These are phyloP conservation scores for Endomychus coccineus DNA, from an alignment of 2,888 invertebrate genomes.

Conservation along the genomic window DNA sequence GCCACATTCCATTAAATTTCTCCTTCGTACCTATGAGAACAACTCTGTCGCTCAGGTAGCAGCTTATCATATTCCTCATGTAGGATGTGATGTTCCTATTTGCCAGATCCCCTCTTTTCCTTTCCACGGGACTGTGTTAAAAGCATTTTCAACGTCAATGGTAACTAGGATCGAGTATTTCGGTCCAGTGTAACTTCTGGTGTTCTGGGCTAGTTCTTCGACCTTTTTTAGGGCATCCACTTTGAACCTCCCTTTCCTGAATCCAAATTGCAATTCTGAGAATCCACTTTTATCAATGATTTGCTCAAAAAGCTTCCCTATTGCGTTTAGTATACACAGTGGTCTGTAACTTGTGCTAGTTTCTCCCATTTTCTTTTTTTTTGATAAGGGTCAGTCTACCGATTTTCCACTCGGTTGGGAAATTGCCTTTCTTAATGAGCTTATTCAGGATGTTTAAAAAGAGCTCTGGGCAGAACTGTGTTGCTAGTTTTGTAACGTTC, in stretches of 20 bases:
- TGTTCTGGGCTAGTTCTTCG: background rate
- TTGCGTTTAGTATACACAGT: background rate
- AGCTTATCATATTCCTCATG: constrained; percentile 9
- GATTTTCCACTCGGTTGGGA: background rate
- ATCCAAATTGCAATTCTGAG: background rate
- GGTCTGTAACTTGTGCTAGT: background rate
- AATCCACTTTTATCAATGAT: background rate
- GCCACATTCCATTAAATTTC: background rate
- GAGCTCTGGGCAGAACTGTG: background rate
- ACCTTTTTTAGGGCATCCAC: background rate
- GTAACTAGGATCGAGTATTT: background rate
- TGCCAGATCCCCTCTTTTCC: constrained; percentile 11
- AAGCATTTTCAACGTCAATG: constrained; percentile 20
- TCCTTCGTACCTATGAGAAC: constrained; percentile 13
- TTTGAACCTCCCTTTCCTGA: background rate
- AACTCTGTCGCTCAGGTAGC: constrained; percentile 12
- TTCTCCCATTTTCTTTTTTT: background rate
- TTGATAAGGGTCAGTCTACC: background rate
- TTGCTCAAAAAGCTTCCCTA: background rate
- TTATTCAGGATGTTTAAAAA: background rate
- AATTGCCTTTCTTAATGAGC: background rate
- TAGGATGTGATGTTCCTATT: constrained; percentile 8
- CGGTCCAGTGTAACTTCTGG: background rate
- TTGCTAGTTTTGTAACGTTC: background rate
- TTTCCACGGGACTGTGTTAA: constrained; percentile 18